Percentiles rank a stretch among this genome's conserved stretches.
These are phyloP conservation scores for Limenitis camilla DNA, from an alignment of 2,888 invertebrate genomes.

Conservation along the genomic window DNA sequence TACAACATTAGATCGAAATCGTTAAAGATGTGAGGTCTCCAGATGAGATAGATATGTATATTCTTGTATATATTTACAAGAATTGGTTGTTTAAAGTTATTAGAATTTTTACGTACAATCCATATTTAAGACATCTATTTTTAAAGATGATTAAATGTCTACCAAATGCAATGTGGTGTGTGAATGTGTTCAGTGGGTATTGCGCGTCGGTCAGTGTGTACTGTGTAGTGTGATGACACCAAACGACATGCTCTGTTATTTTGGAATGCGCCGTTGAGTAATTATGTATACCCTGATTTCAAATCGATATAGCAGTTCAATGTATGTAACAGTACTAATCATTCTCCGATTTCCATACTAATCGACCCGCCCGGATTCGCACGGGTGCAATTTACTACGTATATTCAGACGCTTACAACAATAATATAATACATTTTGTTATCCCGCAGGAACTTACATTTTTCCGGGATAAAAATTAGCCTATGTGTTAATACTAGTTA, in stretches of 20 bases:
- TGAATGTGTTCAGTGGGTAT: neutral
- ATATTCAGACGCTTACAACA: no score
- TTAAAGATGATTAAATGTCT: neutral
- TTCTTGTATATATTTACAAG: no score
- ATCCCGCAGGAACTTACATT: no score
- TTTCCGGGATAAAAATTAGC: no score
- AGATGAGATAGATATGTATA: no score
- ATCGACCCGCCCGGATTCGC: no score
- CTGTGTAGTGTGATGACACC: slow-evolving; percentile 35
- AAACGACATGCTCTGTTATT: slow-evolving; percentile 35
- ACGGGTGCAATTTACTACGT: no score
- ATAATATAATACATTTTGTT: no score
- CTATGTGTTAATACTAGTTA: no score
- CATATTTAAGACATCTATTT: neutral
- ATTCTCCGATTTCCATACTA: neutral
- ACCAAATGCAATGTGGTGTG: neutral
- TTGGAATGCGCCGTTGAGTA: slow-evolving; percentile 30
- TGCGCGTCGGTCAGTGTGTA: slow-evolving; percentile 17
- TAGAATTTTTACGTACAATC: neutral
- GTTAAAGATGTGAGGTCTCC: no score
- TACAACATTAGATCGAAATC: no score
- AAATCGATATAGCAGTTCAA: slow-evolving; percentile 17
- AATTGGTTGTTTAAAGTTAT: no score
- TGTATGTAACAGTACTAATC: slow-evolving; percentile 13
- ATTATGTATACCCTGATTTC: slow-evolving; percentile 26